Evolutionary conservation across 2,888 invertebrate species (phyloP), one percentile per base, ranked within the genome.

Genomic region (Ctenicera cuprea): DNA sequence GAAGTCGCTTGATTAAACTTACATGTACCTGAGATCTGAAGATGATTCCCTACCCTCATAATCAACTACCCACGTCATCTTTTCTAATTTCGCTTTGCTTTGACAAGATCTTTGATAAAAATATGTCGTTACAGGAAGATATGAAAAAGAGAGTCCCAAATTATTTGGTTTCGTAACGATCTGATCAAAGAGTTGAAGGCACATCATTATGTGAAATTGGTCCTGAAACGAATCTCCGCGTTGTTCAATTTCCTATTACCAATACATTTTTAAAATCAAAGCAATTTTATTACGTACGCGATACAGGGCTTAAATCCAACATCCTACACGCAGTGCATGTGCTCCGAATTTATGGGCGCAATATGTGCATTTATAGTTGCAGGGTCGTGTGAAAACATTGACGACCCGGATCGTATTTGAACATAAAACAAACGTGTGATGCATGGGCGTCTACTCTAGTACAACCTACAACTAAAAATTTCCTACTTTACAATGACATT

Each of bases 171-270:
- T 71, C 64, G 64, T 70, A 70, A 71, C 71, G 71, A 71, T 59
- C 26, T 61, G 57, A 71, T 71, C 71, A 71, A 71, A 71, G 65
- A 71, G 64, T 65, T 65, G 52, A 57, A 54, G 26, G 64, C 43
- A 71, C 71, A 71, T 71, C 71, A 71, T 71, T 71, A 71, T 18
- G 54, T 57, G 45, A 57, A 71, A 71, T 71, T 41, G 64, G 45
- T 59, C 43, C 57, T 38, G 37, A 45, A 64, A 59, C 64, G 64
- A 54, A 43, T 65, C 48, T 45, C 65, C 41, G 57, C 64, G 64
- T 71, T 71, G 71, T 65, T 72, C 72, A 67, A 72, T 72, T 72
- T 72, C 54, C 61, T 54, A 72, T 67, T 63, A 67, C 66, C 22
- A 54, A 16, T 20, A 22, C 5, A 41, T 43, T 43, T 71, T 52